Base-by-base conservation (phyloP, 1,140 invertebrate species). In the Meloidogyne exigua region DNA sequence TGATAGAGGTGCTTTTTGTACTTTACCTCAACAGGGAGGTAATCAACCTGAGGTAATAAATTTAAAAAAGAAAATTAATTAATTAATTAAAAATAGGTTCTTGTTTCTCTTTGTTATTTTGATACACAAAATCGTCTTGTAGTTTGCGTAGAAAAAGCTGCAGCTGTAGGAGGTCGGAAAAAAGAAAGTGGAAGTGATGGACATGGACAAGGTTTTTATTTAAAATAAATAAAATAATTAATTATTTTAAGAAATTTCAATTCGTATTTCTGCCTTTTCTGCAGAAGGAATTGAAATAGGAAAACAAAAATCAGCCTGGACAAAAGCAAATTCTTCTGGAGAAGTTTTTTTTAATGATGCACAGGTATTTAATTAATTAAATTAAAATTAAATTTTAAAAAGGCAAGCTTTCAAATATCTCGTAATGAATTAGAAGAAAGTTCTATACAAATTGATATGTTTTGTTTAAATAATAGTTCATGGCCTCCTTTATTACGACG, bases 1-100 rank as follows among this genome's bases (percentile, higher is more conserved):
- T 57, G 76, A 78, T 65, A 65, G 76, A 25, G 76, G 76, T n/a
- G 78, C 78, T 36, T 78, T 78, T 76, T 78, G 76, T 32, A 62
- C 76, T 39, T 44, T 78, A 23, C 76, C 76, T 15, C 75, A 79
- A 21, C 23, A 23, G 18, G 42, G 57, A 7, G 76, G 76, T 28
- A 44, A 26, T 23, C 80, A 32, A 28, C 63, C 76, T 39, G 76
- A 77, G 75, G 76, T 77, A 42, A 28, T 42, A 36, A 72, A 18
- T 62, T 44, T 26, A 1, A 36, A 18, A 28, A 49, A 23, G 11
- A 23, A 42, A 15, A 7, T 44, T 18, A 71, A 32, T 74, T 74
- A 39, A n/a, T n/a, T 21, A 67, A 67, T 67, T 32, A 42, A 25
- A 10, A 9, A 25, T 13, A 76, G 69, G 49, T 76, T 13, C 36